phyloP scores from a whole-genome alignment of 2,888 invertebrate species.

The Pegoplata infirma region DNA sequence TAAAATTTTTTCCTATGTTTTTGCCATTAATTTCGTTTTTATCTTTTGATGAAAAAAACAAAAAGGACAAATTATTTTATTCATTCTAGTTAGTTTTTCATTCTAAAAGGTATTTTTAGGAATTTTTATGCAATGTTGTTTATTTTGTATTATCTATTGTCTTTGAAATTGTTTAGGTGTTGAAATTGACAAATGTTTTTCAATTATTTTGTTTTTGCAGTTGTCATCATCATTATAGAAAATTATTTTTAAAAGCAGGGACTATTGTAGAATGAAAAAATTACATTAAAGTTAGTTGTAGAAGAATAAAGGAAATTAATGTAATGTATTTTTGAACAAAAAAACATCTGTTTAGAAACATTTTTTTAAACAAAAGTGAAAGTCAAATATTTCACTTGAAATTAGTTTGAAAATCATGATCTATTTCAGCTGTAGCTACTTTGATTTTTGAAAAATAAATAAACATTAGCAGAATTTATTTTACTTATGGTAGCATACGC shows the following conservation, averaged over 20 bases:
- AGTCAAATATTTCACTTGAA: neutral
- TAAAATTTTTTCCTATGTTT: neutral
- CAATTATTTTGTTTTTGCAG: no score
- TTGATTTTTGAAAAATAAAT: no score
- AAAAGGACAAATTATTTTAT: constrained; percentile 45
- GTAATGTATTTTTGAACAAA: neutral
- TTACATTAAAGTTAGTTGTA: no score
- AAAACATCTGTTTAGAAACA: neutral
- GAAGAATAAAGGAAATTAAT: neutral
- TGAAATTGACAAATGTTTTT: constrained; percentile 51
- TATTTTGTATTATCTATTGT: constrained; percentile 5
- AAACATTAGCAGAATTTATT: no score
- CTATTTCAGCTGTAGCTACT: neutral
- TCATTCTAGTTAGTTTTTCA: constrained; percentile 20
- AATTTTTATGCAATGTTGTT: no score
- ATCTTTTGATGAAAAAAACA: constrained; percentile 2
- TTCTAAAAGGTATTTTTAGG: neutral
- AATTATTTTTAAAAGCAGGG: neutral
- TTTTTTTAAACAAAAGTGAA: neutral
- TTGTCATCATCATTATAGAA: constrained; percentile 11
- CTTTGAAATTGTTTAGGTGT: constrained; percentile 43
- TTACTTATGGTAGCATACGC: no score
- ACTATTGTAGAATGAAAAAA: neutral
- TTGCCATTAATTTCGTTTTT: constrained; percentile 42
- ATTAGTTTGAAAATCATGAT: no score